These are phyloP conservation scores for Sycophaga agraensis DNA, from an alignment of 1,140 invertebrate species.

Conservation along the genomic window DNA sequence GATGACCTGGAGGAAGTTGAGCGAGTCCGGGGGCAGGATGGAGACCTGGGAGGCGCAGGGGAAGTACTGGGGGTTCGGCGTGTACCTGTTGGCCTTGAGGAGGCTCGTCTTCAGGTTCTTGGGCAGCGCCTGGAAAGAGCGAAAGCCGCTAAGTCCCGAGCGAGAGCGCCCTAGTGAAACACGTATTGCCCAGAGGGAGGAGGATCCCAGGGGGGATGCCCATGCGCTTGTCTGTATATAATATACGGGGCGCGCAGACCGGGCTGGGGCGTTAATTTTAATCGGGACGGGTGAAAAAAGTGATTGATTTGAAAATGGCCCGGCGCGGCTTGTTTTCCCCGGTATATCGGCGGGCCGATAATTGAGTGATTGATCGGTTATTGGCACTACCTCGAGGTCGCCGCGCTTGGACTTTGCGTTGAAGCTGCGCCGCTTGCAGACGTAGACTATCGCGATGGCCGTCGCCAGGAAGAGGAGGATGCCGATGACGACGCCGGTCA, in stretches of 20 bases:
- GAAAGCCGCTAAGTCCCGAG: not conserved
- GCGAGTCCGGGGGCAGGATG: conserved; percentile 63
- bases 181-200: too few relatives aligned
- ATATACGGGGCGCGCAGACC: too few relatives aligned
- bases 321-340: not conserved
- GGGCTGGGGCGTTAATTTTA: too few relatives aligned
- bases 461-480: conserved; percentile 42
- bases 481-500: conserved; percentile 45
- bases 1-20: conserved; percentile 75
- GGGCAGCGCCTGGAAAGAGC: conserved; percentile 47
- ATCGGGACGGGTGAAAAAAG: not conserved
- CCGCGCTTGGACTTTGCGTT: conserved; percentile 39
- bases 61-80: conserved; percentile 77
- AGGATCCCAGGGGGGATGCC: too few relatives aligned
- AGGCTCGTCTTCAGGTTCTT: conserved; percentile 63
- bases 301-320: not conserved
- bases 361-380: conserved; percentile 1
- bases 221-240: too few relatives aligned
- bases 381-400: conserved; percentile 19
- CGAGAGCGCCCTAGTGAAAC: too few relatives aligned
- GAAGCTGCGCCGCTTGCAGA: conserved; percentile 41
- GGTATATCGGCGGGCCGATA: not conserved
- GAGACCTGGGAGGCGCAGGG: conserved; percentile 62
- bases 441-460: conserved; percentile 41
- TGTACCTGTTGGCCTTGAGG: conserved; percentile 71